Evolutionary conservation across 1,140 invertebrate species (phyloP), one percentile per base, ranked within the genome.

Genomic region (Philotrypesis tridentata): DNA sequence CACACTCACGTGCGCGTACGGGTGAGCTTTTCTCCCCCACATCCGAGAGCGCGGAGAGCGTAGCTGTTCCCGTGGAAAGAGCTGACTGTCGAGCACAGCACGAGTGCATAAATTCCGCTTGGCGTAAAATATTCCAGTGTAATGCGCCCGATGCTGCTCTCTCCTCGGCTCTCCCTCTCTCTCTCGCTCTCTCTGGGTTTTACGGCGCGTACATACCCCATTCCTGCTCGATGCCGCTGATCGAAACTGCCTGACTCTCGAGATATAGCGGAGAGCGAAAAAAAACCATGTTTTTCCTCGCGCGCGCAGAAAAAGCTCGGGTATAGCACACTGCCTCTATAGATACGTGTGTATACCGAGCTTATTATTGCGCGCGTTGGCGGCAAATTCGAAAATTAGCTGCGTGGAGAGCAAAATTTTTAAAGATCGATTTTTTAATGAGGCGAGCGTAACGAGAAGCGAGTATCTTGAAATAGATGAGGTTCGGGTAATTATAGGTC

Each of bases 71-170:
- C 9, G 60, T 43, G 7, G 48, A 55, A 55, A 37, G 48, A 65
- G 68, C n/a, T 14, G 48, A 23, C 33, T 55, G 55, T 80, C 71
- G 61, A 74, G 48, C 23, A 63, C 78, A 55, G 48, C 48, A 70
- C 79, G 75, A 78, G 67, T 73, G 68, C 75, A 78, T 82, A 82
- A 82, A 82, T 82, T 78, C 81, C 55, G n/a, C 60, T 14, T 37
- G 60, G 71, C 27, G 70, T 75, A 75, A 79, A 79, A 79, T 83
- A 83, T 83, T 83, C 65, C 61, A 27, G 23, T 29, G 37, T 79
- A 83, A 83, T 75, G 70, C 60, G 55, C 23, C 23, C 75, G 14
- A 61, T n/a, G 75, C 31, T 60, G 11, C 63, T n/a, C n/a, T 67
- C 27, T 37, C 63, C 12, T 5, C 23, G 12, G 2, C 72, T 23